These are phyloP conservation scores for Scylla paramamosain DNA, from an alignment of 1,140 invertebrate genomes.

Conservation along the genomic window DNA sequence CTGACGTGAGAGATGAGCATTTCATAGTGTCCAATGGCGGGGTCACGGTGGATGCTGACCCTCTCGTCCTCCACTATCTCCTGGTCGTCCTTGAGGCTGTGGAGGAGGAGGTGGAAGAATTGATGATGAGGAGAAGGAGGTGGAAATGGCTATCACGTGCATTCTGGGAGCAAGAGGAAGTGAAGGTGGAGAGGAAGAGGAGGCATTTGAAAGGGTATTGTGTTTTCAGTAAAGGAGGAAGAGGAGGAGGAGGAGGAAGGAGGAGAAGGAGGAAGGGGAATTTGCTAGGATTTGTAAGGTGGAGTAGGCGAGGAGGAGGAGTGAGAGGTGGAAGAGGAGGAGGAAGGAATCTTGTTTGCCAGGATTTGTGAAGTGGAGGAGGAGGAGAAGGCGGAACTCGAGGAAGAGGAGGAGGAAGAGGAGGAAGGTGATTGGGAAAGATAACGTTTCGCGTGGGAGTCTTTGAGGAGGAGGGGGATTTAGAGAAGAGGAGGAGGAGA, in stretches of 20 bases:
- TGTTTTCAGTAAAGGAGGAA: no score
- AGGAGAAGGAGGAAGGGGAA: not conserved
- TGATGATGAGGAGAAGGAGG: not conserved
- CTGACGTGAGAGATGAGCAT: constrained; percentile 92
- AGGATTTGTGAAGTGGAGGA: no score
- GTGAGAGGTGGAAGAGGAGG: not conserved
- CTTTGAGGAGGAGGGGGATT: not conserved
- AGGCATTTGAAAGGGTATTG: not conserved
- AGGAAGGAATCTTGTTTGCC: no score
- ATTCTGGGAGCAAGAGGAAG: not conserved
- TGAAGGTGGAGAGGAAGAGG: not conserved
- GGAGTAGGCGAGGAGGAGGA: not conserved
- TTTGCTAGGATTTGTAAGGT: no score
- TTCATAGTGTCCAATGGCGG: constrained; percentile 93
- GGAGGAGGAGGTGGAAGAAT: constrained; percentile 27
- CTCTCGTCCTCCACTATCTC: constrained; percentile 87
- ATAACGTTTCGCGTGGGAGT: not conserved
- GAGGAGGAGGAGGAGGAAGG: not conserved
- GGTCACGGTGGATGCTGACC: constrained; percentile 87
- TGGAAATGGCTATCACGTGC: no score
- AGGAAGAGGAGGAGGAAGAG: not conserved
- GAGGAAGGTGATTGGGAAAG: not conserved
- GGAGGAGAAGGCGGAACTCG: no score
- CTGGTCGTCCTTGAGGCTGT: constrained; percentile 91
- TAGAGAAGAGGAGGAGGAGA: not conserved